Conservation (phyloP, 1,140 invertebrate species). For the Saccostrea cuccullata region DNA sequence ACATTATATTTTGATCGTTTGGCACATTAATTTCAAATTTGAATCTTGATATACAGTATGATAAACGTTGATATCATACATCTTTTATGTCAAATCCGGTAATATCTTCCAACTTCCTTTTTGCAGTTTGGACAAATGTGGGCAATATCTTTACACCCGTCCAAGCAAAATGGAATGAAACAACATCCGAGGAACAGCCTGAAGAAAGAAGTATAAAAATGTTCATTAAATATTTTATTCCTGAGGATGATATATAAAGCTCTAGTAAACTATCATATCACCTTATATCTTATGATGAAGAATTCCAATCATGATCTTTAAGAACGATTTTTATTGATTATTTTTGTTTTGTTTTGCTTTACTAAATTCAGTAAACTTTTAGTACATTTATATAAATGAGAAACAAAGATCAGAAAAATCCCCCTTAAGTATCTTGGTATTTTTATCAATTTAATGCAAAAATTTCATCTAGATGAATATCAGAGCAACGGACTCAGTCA, state of each 20-base stretch:
- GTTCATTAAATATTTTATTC: background rate
- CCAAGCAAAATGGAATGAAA: conserved; percentile 73
- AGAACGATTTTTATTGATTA: no score
- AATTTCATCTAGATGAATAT: background rate
- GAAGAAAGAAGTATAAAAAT: conserved; percentile 39
- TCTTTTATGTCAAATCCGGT: conserved; percentile 55
- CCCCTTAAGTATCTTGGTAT: no score
- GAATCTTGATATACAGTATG: no score
- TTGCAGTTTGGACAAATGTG: conserved; percentile 74
- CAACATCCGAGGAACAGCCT: conserved; percentile 67
- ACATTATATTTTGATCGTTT: no score
- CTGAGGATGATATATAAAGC: background rate
- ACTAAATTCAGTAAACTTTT: no score
- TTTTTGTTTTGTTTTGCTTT: no score
- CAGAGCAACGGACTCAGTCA: background rate
- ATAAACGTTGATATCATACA: no score
- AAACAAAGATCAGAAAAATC: no score
- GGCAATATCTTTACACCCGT: conserved; percentile 70
- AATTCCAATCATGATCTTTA: background rate
- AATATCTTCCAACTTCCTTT: conserved; percentile 61
- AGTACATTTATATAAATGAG: no score
- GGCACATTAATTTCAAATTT: no score
- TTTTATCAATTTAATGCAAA: background rate
- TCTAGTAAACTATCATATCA: background rate
- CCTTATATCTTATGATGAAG: background rate